phyloP scores from a whole-genome alignment of 2,797 vertebrate genomes.

The Enteromius unitaeniatus region DNA sequence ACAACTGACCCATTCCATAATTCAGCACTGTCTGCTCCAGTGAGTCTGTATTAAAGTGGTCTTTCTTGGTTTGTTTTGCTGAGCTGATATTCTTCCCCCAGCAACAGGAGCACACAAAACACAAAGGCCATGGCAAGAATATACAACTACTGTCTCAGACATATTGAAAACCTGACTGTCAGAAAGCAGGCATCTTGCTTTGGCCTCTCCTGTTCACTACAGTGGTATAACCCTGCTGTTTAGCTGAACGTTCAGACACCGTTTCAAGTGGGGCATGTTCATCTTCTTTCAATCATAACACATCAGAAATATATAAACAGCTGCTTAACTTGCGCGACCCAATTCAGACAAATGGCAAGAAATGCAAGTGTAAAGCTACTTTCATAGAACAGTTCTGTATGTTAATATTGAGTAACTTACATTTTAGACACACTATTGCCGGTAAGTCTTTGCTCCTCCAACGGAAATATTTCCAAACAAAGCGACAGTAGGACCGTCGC shows the following conservation, averaged over 20 bases:
- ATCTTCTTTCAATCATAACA: not conserved
- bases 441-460: not conserved
- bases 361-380: not conserved
- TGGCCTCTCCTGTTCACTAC: not conserved
- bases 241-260: not conserved
- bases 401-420: not conserved
- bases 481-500: not conserved
- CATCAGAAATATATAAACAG: not conserved
- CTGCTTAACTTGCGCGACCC: not conserved
- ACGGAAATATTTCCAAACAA: not conserved
- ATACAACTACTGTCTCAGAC: not conserved
- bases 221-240: not conserved
- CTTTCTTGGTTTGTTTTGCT: not conserved
- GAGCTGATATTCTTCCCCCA: not conserved
- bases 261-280: not conserved
- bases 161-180: not conserved
- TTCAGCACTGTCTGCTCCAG: not conserved
- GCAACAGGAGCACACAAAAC: slow-evolving; percentile 1
- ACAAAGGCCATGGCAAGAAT: not conserved
- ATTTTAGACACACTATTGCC: not conserved
- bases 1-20: not conserved
- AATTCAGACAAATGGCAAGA: not conserved
- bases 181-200: slow-evolving; percentile 15
- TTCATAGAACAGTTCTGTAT: not conserved
- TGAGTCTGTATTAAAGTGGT: not conserved